Evolutionary conservation across 2,888 invertebrate genomes (phyloP), one percentile per base, ranked within the genome.

Genomic region (Heliconius aoede): DNA sequence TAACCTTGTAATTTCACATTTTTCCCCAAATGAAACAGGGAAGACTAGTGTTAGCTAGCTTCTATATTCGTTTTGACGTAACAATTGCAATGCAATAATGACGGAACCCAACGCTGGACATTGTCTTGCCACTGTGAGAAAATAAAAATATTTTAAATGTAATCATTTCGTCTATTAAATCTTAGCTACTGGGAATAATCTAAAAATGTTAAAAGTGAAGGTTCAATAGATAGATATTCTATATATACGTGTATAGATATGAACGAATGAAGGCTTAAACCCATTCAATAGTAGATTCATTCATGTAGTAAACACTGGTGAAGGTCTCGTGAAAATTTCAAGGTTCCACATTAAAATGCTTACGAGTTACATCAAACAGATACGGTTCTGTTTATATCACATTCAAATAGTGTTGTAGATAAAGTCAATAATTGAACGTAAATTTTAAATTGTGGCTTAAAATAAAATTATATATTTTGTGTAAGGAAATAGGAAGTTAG

Each of bases 241-340:
- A n/a, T n/a, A 18, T 28, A 32, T 3, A n/a, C 13, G 4, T n/a
- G n/a, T 36, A n/a, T n/a, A 32, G 64, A 64, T 13, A n/a, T n/a
- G 13, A 64, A 67, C 46, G 26, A 30, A 40, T 67, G 15, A 21
- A n/a, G 28, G 32, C 28, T 55, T 69, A 5, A n/a, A 69, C n/a
- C 28, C 55, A 69, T 69, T 69, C n/a, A 55, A 30, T n/a, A 69
- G 55, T n/a, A 30, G 5, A 55, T 69, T 32, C 55, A 55, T 69
- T 69, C 30, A 55, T 55, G 8, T 24, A n/a, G 68, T 51, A 68
- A 68, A 51, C 68, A 68, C 55, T 55, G 11, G 15, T 69, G 30
- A 55, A 69, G 69, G 51, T 69, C 55, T 69, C 69, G 69, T 69
- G 68, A 55, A 69, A 69, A 24, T 55, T 32, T 32, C 69, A 55